A percentile compares a stretch with the other conserved stretches of the same genome.
Evolutionary conservation across 1,140 invertebrate species (phyloP).

Genomic region (Aphis craccivora): DNA sequence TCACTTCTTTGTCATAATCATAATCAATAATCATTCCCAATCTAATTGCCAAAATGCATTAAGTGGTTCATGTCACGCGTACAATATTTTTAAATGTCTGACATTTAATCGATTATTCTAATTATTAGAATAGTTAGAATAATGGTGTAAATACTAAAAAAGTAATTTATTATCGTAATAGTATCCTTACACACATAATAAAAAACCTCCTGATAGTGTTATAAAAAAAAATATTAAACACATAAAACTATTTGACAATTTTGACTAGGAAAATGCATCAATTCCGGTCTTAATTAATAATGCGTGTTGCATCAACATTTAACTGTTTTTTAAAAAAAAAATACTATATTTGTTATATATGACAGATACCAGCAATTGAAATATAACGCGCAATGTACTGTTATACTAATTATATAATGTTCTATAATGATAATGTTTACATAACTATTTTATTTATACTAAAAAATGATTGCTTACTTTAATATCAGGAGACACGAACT

Average conservation of each 20-base stretch:
- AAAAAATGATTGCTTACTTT: slow-evolving; percentile 63
- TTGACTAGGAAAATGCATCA: background rate
- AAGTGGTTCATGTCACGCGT: background rate
- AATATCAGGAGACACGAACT: slow-evolving; percentile 68
- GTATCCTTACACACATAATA: background rate
- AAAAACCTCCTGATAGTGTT: background rate
- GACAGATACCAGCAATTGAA: background rate
- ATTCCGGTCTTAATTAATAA: background rate
- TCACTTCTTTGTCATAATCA: background rate
- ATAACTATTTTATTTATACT: background rate
- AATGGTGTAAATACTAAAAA: background rate
- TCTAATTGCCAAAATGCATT: background rate
- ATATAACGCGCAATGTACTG: background rate
- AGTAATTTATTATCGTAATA: background rate
- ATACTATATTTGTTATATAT: background rate
- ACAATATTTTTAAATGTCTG: background rate
- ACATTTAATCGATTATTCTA: background rate
- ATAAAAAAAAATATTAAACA: background rate
- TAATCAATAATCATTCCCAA: background rate
- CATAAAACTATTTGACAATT: background rate
- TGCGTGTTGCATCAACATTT: background rate
- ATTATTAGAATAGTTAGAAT: background rate
- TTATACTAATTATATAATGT: background rate
- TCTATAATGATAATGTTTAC: background rate
- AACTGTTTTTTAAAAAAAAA: background rate